These are phyloP conservation scores for Penaeus vannamei DNA, from an alignment of 1,140 invertebrate genomes.

Conservation along the genomic window DNA sequence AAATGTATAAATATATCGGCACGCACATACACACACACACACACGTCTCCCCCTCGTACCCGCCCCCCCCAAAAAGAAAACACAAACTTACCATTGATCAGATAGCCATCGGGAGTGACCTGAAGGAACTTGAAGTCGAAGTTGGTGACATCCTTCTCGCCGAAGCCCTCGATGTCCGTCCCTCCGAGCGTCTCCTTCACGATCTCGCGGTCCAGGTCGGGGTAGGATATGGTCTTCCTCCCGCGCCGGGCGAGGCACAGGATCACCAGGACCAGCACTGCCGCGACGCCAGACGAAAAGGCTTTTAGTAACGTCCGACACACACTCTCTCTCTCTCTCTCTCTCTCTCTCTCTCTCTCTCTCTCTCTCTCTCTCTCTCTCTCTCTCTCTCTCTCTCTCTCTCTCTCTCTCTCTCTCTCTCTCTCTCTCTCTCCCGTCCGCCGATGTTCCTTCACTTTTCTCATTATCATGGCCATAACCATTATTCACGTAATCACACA, in stretches of 20 bases:
- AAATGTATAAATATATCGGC: too few species aligned
- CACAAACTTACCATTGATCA: conserved; percentile 47
- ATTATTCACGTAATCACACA: too few species aligned
- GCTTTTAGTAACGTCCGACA: not conserved
- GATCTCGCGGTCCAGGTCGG: conserved; percentile 59
- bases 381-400: too few species aligned
- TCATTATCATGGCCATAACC: too few species aligned
- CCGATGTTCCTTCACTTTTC: not conserved
- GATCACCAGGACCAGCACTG: conserved; percentile 63
- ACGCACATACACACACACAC: not conserved
- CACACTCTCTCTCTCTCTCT: too few species aligned
- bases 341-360: too few species aligned
- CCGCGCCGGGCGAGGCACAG: conserved; percentile 53
- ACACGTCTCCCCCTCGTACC: not conserved
- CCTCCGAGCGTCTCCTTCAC: conserved; percentile 66
- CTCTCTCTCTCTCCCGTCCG: too few species aligned
- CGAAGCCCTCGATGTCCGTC: conserved; percentile 65
- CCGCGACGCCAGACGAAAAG: not conserved
- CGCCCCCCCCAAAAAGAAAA: not conserved
- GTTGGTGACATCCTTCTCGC: conserved; percentile 65
- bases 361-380: too few species aligned
- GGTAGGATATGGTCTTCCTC: conserved; percentile 55
- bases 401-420: too few species aligned
- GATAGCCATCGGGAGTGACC: conserved; percentile 61
- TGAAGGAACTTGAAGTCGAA: conserved; percentile 66